Percentiles rank a stretch among this genome's conserved stretches.
Evolutionary conservation across 2,888 invertebrate species (phyloP).

Genomic region (Pseudococcus viburni): DNA sequence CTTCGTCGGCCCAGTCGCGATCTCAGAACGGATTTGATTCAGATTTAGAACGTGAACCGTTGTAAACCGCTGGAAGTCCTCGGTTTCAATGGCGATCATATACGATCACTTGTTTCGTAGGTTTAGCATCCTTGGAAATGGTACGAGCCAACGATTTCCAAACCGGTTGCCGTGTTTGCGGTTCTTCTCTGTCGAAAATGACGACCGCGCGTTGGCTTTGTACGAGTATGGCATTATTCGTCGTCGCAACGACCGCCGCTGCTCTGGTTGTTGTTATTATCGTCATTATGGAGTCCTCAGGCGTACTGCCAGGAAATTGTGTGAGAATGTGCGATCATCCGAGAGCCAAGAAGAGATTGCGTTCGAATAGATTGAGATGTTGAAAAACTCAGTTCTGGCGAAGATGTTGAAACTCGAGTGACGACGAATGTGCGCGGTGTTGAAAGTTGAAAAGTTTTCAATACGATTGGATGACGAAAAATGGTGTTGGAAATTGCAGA

Average conservation of each 20-base stretch:
- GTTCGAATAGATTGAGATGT: too few species aligned
- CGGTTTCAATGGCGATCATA: slow-evolving; percentile 59
- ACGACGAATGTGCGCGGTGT: too few species aligned
- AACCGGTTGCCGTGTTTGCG: slow-evolving; percentile 40
- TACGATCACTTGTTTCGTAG: slow-evolving; percentile 10
- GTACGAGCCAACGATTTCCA: slow-evolving; percentile 31
- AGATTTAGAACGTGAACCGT: slow-evolving; percentile 15
- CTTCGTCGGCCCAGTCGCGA: background rate
- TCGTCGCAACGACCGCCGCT: background rate
- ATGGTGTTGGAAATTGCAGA: too few species aligned
- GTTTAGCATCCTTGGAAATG: slow-evolving; percentile 32
- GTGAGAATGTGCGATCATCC: slow-evolving; percentile 12
- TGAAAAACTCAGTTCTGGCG: too few species aligned
- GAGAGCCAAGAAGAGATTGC: background rate
- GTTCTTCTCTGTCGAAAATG: slow-evolving; percentile 15
- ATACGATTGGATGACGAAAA: too few species aligned
- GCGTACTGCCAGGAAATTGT: slow-evolving; percentile 1
- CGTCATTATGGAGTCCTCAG: background rate
- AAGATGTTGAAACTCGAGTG: too few species aligned
- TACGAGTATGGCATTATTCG: background rate
- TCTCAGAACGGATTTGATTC: background rate
- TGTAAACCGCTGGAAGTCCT: slow-evolving; percentile 64
- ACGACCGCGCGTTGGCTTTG: slow-evolving; percentile 13
- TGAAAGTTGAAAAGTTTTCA: too few species aligned
- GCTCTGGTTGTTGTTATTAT: background rate